Evolutionary conservation across 2,797 vertebrate genomes (phyloP).

Genomic region (Xenentodon cancila): DNA sequence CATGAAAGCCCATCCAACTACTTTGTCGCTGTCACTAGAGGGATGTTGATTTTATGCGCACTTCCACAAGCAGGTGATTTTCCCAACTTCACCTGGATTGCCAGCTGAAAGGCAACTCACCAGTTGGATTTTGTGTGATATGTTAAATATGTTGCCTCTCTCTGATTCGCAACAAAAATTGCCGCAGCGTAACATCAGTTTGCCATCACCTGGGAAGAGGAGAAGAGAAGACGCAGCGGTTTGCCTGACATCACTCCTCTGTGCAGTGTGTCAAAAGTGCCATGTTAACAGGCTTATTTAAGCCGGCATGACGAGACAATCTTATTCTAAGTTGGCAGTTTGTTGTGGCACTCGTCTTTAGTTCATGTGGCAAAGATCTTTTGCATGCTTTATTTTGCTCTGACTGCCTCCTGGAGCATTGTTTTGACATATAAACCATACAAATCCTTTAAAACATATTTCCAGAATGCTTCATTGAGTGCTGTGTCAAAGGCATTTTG

Average conservation of each 20-base stretch:
- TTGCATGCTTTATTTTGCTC: conserved; percentile 45
- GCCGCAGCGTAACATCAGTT: conserved; percentile 57
- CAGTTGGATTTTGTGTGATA: conserved; percentile 4
- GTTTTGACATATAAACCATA: conserved; percentile 66
- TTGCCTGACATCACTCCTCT: conserved; percentile 54
- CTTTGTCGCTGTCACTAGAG: conserved; percentile 53
- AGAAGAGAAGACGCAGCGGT: conserved; percentile 48
- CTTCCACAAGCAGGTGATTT: conserved; percentile 35
- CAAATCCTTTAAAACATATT: conserved; percentile 42
- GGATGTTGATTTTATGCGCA: conserved; percentile 25
- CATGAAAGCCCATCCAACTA: conserved; percentile 64
- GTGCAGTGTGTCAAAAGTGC: conserved; percentile 60
- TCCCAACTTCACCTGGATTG: conserved; percentile 27
- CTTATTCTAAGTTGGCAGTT: conserved; percentile 75
- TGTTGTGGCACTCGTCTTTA: conserved; percentile 72
- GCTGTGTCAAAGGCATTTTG: conserved; percentile 54
- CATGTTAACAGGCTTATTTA: conserved; percentile 72
- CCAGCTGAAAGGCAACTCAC: conserved; percentile 2
- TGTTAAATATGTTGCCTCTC: conserved; percentile 46
- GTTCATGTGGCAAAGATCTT: conserved; percentile 66
- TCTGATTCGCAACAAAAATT: conserved; percentile 29
- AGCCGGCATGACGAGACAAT: conserved; percentile 63
- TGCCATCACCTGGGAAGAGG: conserved; percentile 55
- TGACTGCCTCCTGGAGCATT: conserved; percentile 46
- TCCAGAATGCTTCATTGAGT: conserved; percentile 42